phyloP scores from a whole-genome alignment of 1,140 invertebrate genomes.

The Mactra quadrangularis region DNA sequence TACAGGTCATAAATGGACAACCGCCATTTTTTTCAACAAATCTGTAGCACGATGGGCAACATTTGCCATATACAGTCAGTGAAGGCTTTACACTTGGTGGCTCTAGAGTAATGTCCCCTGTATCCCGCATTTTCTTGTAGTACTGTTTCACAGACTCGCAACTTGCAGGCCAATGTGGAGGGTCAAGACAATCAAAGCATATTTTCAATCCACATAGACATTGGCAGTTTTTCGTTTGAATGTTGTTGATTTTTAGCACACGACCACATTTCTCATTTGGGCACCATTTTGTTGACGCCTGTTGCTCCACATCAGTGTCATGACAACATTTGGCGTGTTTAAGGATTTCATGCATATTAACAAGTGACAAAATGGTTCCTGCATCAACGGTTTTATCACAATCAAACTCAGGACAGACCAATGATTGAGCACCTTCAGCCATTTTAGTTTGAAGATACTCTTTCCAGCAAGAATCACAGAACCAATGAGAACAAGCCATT shows the following conservation, averaged over 20 bases:
- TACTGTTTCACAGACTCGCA: constrained; percentile 65
- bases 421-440: background rate
- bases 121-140: constrained; percentile 45
- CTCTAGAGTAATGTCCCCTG: constrained; percentile 46
- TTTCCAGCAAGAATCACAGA: constrained; percentile 74
- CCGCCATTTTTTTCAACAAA: constrained; percentile 66
- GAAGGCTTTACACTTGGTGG: background rate
- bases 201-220: constrained; percentile 68
- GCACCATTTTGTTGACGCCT: constrained; percentile 67
- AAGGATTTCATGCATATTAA: constrained; percentile 63
- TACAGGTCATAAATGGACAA: constrained; percentile 56
- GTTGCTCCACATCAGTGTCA: constrained; percentile 55
- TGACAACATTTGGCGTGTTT: constrained; percentile 41
- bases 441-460: constrained; percentile 59
- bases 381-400: constrained; percentile 63
- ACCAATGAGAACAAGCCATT: constrained; percentile 69
- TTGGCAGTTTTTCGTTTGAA: constrained; percentile 5
- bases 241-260: constrained; percentile 54
- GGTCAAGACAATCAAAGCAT: constrained; percentile 70
- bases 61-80: constrained; percentile 50
- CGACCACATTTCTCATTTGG: constrained; percentile 71
- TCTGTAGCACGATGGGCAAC: constrained; percentile 56
- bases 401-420: constrained; percentile 68
- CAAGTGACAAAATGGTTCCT: constrained; percentile 65
- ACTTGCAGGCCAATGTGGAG: constrained; percentile 70